These are phyloP conservation scores for Pherbina coryleti DNA, from an alignment of 2,888 invertebrate species.

Conservation along the genomic window DNA sequence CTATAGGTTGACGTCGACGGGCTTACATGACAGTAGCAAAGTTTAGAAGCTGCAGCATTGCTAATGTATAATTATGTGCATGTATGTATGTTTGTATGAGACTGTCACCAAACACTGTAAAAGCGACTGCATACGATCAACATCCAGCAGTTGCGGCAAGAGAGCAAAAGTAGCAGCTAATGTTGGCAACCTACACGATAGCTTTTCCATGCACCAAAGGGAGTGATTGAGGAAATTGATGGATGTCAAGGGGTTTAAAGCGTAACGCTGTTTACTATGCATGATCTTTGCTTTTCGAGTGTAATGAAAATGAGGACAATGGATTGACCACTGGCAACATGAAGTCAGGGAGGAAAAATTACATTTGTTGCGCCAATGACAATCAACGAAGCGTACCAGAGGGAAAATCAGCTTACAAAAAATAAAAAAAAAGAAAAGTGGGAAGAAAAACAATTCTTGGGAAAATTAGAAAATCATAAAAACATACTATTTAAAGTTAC, in stretches of 20 bases:
- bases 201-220: slow-evolving; percentile 15
- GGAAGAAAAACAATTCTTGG: too few species aligned
- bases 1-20: too few species aligned
- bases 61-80: too few species aligned
- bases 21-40: too few species aligned
- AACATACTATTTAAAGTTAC: too few species aligned
- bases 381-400: slow-evolving; percentile 23
- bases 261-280: slow-evolving; percentile 23
- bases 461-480: too few species aligned
- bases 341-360: not conserved
- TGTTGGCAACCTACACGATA: slow-evolving; percentile 22
- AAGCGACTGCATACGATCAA: not conserved
- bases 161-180: not conserved
- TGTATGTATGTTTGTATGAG: not conserved
- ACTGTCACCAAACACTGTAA: too few species aligned
- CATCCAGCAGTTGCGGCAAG: not conserved
- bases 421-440: too few species aligned
- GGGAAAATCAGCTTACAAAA: not conserved
- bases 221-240: slow-evolving; percentile 1
- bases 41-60: too few species aligned
- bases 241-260: slow-evolving; percentile 34
- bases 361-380: slow-evolving; percentile 1
- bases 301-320: not conserved
- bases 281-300: not conserved
- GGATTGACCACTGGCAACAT: not conserved